Conservation (phyloP, 2,888 invertebrate species). For the Lochmaea crataegi region DNA sequence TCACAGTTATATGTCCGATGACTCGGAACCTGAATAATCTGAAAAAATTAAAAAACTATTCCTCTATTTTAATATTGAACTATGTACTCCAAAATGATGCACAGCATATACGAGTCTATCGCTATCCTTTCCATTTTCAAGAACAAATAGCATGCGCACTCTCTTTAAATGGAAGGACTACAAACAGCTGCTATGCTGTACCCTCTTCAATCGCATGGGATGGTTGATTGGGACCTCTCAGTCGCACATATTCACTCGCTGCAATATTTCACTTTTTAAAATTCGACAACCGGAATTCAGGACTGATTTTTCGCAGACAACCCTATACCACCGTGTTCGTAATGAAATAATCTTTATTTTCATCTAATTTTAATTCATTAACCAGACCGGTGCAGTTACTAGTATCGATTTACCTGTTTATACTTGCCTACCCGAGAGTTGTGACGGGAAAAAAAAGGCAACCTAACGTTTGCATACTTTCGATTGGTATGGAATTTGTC, state of each 20-base stretch:
- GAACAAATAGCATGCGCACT: slow-evolving; percentile 11
- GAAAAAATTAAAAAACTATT: neutral
- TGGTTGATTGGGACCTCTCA: slow-evolving; percentile 14
- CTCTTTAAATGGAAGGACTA: slow-evolving; percentile 6
- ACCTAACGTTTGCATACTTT: slow-evolving; percentile 34
- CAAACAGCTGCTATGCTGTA: slow-evolving; percentile 10
- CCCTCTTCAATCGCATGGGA: slow-evolving; percentile 21
- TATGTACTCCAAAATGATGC: slow-evolving; percentile 23
- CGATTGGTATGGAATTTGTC: slow-evolving; percentile 26
- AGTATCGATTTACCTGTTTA: slow-evolving; percentile 24
- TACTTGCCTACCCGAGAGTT: slow-evolving; percentile 32
- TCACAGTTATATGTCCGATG: neutral
- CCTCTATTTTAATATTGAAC: neutral
- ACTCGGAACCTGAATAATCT: slow-evolving; percentile 4
- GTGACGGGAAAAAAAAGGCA: slow-evolving; percentile 28
- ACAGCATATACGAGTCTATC: slow-evolving; percentile 19
- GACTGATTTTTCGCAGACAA: slow-evolving; percentile 24
- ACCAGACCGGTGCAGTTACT: slow-evolving; percentile 22
- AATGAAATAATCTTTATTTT: slow-evolving; percentile 1
- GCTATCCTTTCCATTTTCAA: slow-evolving; percentile 20
- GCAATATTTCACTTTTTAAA: slow-evolving; percentile 22
- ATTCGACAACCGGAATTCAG: slow-evolving; percentile 21
- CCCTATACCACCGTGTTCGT: slow-evolving; percentile 13
- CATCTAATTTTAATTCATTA: slow-evolving; percentile 19
- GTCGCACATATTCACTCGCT: slow-evolving; percentile 22